These are phyloP conservation scores for Danio albolineatus DNA, from an alignment of 2,797 vertebrate species.

Conservation along the genomic window DNA sequence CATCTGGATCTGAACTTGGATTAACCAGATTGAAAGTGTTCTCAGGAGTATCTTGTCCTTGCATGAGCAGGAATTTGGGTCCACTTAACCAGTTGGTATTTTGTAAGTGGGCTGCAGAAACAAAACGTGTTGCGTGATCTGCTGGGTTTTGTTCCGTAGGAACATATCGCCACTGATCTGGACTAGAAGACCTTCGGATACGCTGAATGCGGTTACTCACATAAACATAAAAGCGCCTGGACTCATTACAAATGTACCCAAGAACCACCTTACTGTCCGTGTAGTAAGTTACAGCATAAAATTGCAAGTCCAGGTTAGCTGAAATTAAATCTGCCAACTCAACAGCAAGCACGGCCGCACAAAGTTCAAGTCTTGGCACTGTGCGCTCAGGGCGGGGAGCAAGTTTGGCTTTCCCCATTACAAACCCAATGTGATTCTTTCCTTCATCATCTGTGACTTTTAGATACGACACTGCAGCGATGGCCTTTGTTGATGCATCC, in stretches of 20 bases:
- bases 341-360: constrained; percentile 37
- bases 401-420: constrained; percentile 52
- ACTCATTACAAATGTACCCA: constrained; percentile 40
- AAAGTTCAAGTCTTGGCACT: constrained; percentile 50
- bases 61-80: constrained; percentile 26
- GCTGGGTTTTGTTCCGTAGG: background rate
- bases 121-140: background rate
- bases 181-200: constrained; percentile 30
- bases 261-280: constrained; percentile 49
- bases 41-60: background rate
- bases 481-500: constrained; percentile 47
- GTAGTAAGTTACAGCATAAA: constrained; percentile 28
- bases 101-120: constrained; percentile 15
- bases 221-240: constrained; percentile 46
- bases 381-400: no score
- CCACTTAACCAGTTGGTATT: constrained; percentile 54
- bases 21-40: constrained; percentile 40
- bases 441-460: constrained; percentile 30
- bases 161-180: constrained; percentile 36
- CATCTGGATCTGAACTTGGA: constrained; percentile 35
- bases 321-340: constrained; percentile 46
- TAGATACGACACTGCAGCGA: no score
- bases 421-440: constrained; percentile 19
- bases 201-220: constrained; percentile 33
- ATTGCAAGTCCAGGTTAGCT: constrained; percentile 33